Percentiles rank a stretch among this genome's conserved stretches.
These are phyloP conservation scores for Cylloceria caligata DNA, from an alignment of 2,888 invertebrate genomes.

Conservation along the genomic window DNA sequence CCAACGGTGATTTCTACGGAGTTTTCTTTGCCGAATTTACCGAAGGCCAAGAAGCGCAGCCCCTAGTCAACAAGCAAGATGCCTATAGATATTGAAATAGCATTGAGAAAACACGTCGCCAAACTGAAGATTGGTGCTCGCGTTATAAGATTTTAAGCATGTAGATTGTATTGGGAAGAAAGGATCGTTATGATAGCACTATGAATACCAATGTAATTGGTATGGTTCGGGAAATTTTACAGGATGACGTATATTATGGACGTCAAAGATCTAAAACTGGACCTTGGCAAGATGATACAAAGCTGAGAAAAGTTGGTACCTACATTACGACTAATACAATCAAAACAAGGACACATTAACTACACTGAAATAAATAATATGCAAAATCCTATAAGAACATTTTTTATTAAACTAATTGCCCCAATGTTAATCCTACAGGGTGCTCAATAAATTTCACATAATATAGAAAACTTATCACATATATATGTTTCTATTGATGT, in stretches of 20 bases:
- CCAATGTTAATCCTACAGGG: not conserved
- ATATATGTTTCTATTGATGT: not conserved
- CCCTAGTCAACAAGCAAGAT: constrained; percentile 34
- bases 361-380: constrained; percentile 38
- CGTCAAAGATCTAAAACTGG: not conserved
- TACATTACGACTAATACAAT: constrained; percentile 2
- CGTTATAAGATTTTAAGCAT: constrained; percentile 18
- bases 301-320: not conserved
- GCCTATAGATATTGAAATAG: constrained; percentile 11
- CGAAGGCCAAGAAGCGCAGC: constrained; percentile 9
- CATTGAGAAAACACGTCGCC: constrained; percentile 24
- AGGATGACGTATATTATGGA: not conserved
- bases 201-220: constrained; percentile 37
- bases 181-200: not conserved
- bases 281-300: not conserved
- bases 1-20: constrained; percentile 14
- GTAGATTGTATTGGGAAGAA: constrained; percentile 4
- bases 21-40: constrained; percentile 4
- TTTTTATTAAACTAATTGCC: not conserved
- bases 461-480: constrained; percentile 15
- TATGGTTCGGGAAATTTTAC: constrained; percentile 2
- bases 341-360: constrained; percentile 13
- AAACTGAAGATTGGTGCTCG: constrained; percentile 30
- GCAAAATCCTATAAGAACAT: constrained; percentile 7
- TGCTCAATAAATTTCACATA: not conserved